Percentiles rank a stretch among this genome's conserved stretches.
Evolutionary conservation across 2,888 invertebrate genomes (phyloP).

Genomic region (Pristionchus mayeri): DNA sequence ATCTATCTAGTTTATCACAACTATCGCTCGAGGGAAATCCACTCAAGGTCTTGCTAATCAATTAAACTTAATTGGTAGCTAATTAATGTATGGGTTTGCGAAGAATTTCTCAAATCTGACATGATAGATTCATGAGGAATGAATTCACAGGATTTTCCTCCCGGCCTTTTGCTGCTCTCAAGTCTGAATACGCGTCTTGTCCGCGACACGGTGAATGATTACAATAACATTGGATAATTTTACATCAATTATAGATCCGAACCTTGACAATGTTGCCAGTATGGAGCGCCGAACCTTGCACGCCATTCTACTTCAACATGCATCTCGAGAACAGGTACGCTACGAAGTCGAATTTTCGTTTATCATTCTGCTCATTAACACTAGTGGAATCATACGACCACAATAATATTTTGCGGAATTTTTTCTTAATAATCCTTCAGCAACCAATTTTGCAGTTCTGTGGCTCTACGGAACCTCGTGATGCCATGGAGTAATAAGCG

Average conservation of each 20-base stretch:
- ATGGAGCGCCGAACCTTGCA: constrained; percentile 70
- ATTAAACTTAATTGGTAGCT: too few relatives aligned
- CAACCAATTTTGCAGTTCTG: constrained; percentile 56
- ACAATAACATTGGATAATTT: not conserved
- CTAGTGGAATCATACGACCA: too few relatives aligned
- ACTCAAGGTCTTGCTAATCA: constrained; percentile 51
- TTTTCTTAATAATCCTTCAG: not conserved
- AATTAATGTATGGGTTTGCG: too few relatives aligned
- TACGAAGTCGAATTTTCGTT: not conserved
- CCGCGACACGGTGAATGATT: constrained; percentile 55
- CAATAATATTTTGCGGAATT: too few relatives aligned
- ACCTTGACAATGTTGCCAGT: constrained; percentile 67
- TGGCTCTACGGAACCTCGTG: constrained; percentile 59
- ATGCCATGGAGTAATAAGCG: constrained; percentile 60
- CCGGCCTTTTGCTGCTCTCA: constrained; percentile 61
- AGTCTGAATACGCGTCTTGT: constrained; percentile 60
- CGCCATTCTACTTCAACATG: constrained; percentile 70
- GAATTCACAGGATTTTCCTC: constrained; percentile 61
- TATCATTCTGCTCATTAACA: too few relatives aligned
- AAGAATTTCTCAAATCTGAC: too few relatives aligned
- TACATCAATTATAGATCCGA: constrained; percentile 51
- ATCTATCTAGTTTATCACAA: constrained; percentile 60
- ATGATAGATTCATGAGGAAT: not conserved
- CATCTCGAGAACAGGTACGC: constrained; percentile 65
- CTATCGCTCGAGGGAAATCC: constrained; percentile 66